These are phyloP conservation scores for Ganaspis sp. DNA, from an alignment of 1,140 invertebrate genomes.

Conservation along the genomic window DNA sequence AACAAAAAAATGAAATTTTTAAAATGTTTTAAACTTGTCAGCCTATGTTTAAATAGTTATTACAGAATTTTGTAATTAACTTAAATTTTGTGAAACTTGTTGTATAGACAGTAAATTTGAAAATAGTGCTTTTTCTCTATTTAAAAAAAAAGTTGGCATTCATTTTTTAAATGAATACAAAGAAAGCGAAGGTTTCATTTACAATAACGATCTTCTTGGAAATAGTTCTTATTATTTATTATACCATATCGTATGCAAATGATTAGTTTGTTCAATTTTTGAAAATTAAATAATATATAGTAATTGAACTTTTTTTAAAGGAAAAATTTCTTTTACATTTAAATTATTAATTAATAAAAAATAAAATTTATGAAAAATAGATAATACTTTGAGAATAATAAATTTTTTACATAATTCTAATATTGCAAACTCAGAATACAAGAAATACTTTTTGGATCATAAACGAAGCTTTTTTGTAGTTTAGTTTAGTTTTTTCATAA, in stretches of 20 bases:
- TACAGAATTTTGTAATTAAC: not conserved
- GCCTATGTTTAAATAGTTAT: no score
- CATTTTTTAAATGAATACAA: not conserved
- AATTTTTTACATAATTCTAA: no score
- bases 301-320: no score
- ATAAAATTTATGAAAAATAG: no score
- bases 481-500: no score
- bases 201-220: slow-evolving; percentile 17
- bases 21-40: no score
- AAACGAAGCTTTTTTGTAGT: no score
- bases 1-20: no score
- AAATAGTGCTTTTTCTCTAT: not conserved
- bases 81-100: not conserved
- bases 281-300: not conserved
- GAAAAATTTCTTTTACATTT: not conserved
- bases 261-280: not conserved
- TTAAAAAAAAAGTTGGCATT: not conserved
- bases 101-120: not conserved
- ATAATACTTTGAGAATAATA: no score
- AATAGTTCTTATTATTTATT: not conserved
- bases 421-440: not conserved
- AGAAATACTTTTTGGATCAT: not conserved
- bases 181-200: slow-evolving; percentile 12
- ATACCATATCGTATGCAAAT: not conserved
- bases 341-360: not conserved